These are phyloP conservation scores for Hyles vespertilio DNA, from an alignment of 1,140 invertebrate genomes.

Conservation along the genomic window DNA sequence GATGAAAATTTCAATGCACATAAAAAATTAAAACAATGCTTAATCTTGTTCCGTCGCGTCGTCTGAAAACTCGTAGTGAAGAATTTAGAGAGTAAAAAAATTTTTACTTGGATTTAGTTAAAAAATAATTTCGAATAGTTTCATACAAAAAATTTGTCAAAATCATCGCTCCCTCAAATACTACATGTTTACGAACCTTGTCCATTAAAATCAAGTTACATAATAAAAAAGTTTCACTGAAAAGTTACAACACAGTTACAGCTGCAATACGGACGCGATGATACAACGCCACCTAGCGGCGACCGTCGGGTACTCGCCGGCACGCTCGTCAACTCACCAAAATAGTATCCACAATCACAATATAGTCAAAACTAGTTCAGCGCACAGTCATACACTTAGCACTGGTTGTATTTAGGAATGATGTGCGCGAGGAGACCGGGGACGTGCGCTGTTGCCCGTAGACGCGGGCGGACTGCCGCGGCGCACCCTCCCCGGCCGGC, in stretches of 20 bases:
- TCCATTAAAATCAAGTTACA: constrained; percentile 27
- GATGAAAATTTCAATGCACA: too few species aligned
- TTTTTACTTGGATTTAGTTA: too few species aligned
- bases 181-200: too few species aligned
- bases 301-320: background rate
- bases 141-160: too few species aligned
- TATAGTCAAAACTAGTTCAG: background rate
- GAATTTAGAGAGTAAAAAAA: too few species aligned
- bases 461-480: constrained; percentile 47
- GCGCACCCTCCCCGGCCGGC: constrained; percentile 32
- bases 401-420: too few species aligned
- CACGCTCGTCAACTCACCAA: constrained; percentile 6
- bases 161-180: too few species aligned
- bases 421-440: background rate
- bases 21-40: too few species aligned
- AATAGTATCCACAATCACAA: constrained; percentile 28
- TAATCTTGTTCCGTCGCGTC: too few species aligned
- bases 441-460: constrained; percentile 33
- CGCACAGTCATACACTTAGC: background rate
- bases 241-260: constrained; percentile 45
- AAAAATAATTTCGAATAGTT: too few species aligned
- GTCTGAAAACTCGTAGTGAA: too few species aligned
- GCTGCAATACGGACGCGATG: constrained; percentile 56
- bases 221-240: constrained; percentile 40
- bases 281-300: constrained; percentile 47